Conservation (phyloP, 2,797 vertebrate genomes). For the Saxicola maurus region DNA sequence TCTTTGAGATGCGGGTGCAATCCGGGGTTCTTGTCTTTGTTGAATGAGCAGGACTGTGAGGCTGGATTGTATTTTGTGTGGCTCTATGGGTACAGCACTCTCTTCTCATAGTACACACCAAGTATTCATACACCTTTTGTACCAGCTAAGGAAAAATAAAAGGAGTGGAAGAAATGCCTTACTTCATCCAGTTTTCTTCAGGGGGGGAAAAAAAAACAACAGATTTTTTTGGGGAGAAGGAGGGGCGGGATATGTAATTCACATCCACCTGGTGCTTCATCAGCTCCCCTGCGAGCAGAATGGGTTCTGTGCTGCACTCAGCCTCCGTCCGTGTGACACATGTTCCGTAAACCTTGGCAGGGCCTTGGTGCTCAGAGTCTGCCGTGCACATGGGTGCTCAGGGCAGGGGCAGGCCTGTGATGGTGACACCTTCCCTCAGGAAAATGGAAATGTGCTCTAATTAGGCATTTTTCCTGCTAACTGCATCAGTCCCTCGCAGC, state of each 20-base stretch:
- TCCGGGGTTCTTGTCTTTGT: rapidly evolving
- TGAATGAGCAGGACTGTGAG: background rate
- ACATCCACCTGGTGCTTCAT: background rate
- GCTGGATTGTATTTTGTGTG: background rate
- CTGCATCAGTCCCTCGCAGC: background rate
- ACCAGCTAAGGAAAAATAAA: background rate
- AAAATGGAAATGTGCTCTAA: background rate
- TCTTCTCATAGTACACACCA: background rate
- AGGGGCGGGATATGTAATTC: background rate
- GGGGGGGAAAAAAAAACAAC: rapidly evolving
- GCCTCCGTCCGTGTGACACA: background rate
- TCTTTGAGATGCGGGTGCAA: background rate
- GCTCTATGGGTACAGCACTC: background rate
- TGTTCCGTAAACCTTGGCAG: background rate
- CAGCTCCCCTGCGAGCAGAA: background rate
- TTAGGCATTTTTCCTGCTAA: background rate
- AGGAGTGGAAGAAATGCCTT: background rate
- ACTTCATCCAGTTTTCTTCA: background rate
- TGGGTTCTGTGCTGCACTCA: background rate
- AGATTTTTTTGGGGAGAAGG: rapidly evolving
- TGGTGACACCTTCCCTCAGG: background rate
- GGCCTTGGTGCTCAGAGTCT: background rate
- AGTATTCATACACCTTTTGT: background rate
- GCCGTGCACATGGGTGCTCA: background rate
- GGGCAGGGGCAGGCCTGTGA: background rate